Evolutionary conservation across 2,797 vertebrate genomes (phyloP).

Genomic region (Chaunax sp.): DNA sequence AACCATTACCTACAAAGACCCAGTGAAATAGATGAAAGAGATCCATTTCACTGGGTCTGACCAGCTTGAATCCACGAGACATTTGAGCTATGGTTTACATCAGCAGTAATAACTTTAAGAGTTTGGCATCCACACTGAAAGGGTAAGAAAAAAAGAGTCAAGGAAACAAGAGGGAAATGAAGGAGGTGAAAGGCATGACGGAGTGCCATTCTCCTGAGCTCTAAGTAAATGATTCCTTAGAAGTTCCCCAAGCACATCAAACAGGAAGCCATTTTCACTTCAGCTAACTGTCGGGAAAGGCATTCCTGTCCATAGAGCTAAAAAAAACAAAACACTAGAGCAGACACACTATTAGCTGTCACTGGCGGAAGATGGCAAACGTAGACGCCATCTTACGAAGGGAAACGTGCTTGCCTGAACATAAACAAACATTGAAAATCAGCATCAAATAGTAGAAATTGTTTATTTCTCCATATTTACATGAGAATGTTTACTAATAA

Average conservation of each 20-base stretch:
- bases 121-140: constrained; percentile 25
- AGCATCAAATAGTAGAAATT: too few relatives aligned
- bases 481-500: too few relatives aligned
- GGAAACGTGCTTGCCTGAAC: too few relatives aligned
- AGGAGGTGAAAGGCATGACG: constrained; percentile 49
- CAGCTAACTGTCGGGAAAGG: constrained; percentile 46
- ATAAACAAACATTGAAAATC: too few relatives aligned
- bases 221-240: constrained; percentile 71
- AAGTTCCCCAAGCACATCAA: constrained; percentile 51
- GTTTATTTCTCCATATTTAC: too few relatives aligned
- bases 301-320: too few relatives aligned
- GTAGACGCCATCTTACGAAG: too few relatives aligned
- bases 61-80: constrained; percentile 34
- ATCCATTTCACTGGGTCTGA: constrained; percentile 31
- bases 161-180: constrained; percentile 26
- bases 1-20: constrained; percentile 58
- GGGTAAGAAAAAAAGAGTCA: constrained; percentile 25
- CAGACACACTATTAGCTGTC: too few relatives aligned
- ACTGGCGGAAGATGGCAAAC: too few relatives aligned
- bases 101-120: constrained; percentile 44
- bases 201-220: constrained; percentile 26
- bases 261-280: constrained; percentile 60
- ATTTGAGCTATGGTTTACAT: constrained; percentile 43
- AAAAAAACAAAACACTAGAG: too few relatives aligned
- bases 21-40: constrained; percentile 25